These are phyloP conservation scores for Autographa pulchrina DNA, from an alignment of 2,888 invertebrate species.

Conservation along the genomic window DNA sequence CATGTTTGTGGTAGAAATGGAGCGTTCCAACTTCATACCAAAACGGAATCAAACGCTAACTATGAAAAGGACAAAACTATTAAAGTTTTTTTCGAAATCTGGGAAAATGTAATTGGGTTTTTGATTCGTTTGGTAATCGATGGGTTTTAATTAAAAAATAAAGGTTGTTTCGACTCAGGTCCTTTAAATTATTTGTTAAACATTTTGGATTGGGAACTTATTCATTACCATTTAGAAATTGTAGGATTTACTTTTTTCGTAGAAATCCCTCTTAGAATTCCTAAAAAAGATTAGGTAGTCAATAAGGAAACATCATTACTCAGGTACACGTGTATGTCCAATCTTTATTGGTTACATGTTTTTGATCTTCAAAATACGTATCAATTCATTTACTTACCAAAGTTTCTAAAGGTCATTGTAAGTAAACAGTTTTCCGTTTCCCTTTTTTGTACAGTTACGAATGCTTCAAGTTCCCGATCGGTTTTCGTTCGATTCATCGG, in stretches of 20 bases:
- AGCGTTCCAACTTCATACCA: conserved; percentile 30
- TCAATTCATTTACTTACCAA: conserved; percentile 5
- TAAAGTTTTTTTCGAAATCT: conserved; percentile 27
- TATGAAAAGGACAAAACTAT: conserved; percentile 23
- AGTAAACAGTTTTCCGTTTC: conserved; percentile 17
- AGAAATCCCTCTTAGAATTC: no score
- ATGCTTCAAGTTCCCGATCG: not conserved
- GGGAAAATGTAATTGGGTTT: conserved; percentile 20
- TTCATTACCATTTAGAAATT: no score
- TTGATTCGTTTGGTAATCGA: conserved; percentile 16
- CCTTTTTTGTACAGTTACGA: conserved; percentile 11
- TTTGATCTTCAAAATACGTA: no score
- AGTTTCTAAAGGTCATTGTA: conserved; percentile 5
- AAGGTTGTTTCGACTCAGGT: no score
- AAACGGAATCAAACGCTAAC: conserved; percentile 33
- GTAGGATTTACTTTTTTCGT: no score
- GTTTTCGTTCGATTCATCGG: conserved; percentile 14
- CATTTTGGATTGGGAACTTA: no score
- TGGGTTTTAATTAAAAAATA: conserved; percentile 35
- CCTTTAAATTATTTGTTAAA: no score
- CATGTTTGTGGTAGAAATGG: conserved; percentile 21
- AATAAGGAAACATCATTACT: no score
- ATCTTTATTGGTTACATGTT: no score
- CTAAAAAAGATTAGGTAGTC: no score
- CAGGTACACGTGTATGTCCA: no score